Evolutionary conservation across 1,140 invertebrate species (phyloP), one percentile per base, ranked within the genome.

Genomic region (Drosophila lowei): DNA sequence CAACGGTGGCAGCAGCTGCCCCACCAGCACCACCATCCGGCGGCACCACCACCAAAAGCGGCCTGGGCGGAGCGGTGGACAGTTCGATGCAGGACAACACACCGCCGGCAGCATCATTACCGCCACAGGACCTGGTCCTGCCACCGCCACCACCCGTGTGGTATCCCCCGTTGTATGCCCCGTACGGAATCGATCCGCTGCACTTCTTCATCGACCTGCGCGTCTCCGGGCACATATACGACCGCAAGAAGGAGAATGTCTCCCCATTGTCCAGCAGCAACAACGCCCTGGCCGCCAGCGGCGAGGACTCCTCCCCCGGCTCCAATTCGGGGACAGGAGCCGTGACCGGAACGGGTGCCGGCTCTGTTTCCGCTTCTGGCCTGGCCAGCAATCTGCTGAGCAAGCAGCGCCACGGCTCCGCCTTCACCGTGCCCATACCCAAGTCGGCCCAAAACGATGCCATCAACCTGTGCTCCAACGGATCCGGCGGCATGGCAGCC

Each of bases 181-280:
- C 95, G 28, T 95, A 95, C n/a, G 94, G 94, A 64, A 95, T 96
- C 15, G 95, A 96, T 92, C 95, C 95, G 0, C 70, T 96, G 6
- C 95, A 96, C 79, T 96, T 96, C 81, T 96, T 96, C 91, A 96
- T 96, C 44, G 96, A 96, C 77, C 88, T 96, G 0, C 93, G 95
- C 44, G 95, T 96, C 0, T 96, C 95, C 3, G 95, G 95, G 0
- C 95, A 96, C 70, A 96, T 96, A 58, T 96, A 95, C 91, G 95
- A 96, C 61, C 92, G 95, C 25, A 96, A 96, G 62, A 93, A 94
- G 59, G 90, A 92, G 54, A 91, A 92, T 38, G 91, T 91, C 23
- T 93, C 79, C 9, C 86, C 90, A 9, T 58, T 86, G 25, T 70
- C 88, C 23, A 71, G 72, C 6, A 86, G 75, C 61, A 78, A 81